Evolutionary conservation across 2,113 vertebrate species (phyloP).

Genomic region (Saccopteryx leptura): DNA sequence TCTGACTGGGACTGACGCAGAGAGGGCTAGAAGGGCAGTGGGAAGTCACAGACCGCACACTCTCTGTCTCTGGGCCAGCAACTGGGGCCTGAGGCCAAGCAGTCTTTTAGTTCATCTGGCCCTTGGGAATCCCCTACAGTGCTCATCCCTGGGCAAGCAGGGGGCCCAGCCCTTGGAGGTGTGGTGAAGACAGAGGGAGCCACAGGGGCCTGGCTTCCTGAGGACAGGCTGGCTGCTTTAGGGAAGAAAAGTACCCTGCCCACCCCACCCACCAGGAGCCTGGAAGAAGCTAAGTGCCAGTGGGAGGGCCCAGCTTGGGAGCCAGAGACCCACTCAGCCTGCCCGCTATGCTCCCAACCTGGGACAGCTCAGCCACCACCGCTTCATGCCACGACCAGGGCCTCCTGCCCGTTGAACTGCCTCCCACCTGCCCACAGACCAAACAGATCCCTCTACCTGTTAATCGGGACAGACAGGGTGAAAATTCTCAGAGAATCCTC

Average conservation of each 20-base stretch:
- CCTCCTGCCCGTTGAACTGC: background rate
- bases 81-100: background rate
- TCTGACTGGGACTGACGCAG: background rate
- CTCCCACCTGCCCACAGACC: background rate
- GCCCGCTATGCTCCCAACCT: background rate
- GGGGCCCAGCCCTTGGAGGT: background rate
- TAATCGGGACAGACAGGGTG: background rate
- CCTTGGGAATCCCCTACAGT: background rate
- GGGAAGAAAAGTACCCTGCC: background rate
- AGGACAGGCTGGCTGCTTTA: background rate
- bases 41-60: background rate
- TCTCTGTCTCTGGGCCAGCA: background rate
- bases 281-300: background rate
- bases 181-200: background rate
- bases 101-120: background rate
- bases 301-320: background rate
- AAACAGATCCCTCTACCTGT: background rate
- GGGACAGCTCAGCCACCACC: background rate
- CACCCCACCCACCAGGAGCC: background rate
- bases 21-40: too few species aligned
- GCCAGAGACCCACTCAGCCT: background rate
- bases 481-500: background rate
- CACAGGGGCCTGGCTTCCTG: too few species aligned
- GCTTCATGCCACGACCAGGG: background rate
- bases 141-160: too few species aligned